Conservation (phyloP, 2,888 invertebrate genomes). For the Pseudanteris insignis region DNA sequence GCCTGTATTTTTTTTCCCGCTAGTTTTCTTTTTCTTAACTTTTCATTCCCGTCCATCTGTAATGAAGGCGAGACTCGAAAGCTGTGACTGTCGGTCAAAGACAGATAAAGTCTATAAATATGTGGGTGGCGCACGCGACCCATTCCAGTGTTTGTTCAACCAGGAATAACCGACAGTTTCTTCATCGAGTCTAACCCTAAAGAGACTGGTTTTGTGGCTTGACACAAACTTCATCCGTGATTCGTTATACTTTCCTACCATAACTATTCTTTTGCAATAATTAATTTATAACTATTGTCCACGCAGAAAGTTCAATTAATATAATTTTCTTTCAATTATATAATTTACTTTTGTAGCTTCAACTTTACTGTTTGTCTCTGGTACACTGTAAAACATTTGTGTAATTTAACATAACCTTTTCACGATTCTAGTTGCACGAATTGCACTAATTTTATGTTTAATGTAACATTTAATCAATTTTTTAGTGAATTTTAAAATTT, state of each 20-base stretch:
- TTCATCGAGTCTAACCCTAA: conserved; percentile 58
- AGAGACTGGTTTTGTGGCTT: conserved; percentile 62
- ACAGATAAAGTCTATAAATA: conserved; percentile 67
- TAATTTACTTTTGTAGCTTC: too few species aligned
- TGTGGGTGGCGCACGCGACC: conserved; percentile 66
- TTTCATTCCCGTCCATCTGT: conserved; percentile 31
- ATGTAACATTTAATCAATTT: too few species aligned
- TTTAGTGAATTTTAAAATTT: too few species aligned
- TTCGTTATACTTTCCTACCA: conserved; percentile 32
- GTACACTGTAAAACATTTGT: too few species aligned
- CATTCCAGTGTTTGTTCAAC: conserved; percentile 67
- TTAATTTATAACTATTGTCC: too few species aligned
- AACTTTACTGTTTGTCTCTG: too few species aligned
- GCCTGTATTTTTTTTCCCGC: conserved; percentile 14
- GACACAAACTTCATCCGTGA: conserved; percentile 50
- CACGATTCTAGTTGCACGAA: too few species aligned
- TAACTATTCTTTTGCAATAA: too few species aligned
- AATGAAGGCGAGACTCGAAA: conserved; percentile 43
- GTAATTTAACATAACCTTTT: too few species aligned
- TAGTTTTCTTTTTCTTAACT: conserved; percentile 22
- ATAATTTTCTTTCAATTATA: too few species aligned
- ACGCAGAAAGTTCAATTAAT: too few species aligned
- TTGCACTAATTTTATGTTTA: too few species aligned
- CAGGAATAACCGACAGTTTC: conserved; percentile 65
- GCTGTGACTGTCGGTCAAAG: conserved; percentile 45